Evolutionary conservation across 2,888 invertebrate genomes (phyloP).

Genomic region (Mythimna lalbum): DNA sequence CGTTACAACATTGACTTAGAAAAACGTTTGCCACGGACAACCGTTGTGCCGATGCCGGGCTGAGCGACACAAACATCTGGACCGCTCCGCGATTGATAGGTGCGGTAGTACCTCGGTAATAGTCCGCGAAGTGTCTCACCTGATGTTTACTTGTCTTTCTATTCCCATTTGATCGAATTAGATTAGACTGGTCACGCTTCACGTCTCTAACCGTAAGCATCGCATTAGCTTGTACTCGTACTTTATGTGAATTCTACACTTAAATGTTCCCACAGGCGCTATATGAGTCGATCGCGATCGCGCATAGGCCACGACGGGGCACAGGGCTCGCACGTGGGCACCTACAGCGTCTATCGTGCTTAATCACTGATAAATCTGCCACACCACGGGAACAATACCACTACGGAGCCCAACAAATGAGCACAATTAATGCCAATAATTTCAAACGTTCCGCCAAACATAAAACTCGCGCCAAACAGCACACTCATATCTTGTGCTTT

Average conservation of each 20-base stretch:
- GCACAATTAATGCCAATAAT: conserved; percentile 82
- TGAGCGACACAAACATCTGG: conserved; percentile 76
- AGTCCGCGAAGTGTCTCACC: conserved; percentile 73
- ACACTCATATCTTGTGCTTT: conserved; percentile 43
- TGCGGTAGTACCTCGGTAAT: conserved; percentile 71
- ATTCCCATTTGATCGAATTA: conserved; percentile 65
- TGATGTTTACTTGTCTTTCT: conserved; percentile 69
- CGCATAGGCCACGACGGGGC: conserved; percentile 81
- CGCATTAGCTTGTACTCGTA: conserved; percentile 51
- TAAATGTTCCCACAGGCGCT: conserved; percentile 80
- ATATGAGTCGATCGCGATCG: conserved; percentile 82
- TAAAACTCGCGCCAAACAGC: conserved; percentile 52
- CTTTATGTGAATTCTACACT: conserved; percentile 58
- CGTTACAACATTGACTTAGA: conserved; percentile 89
- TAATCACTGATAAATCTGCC: conserved; percentile 82
- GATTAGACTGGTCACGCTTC: conserved; percentile 66
- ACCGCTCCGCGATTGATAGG: conserved; percentile 77
- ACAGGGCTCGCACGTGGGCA: conserved; percentile 80
- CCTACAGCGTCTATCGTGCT: conserved; percentile 77
- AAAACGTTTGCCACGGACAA: conserved; percentile 87
- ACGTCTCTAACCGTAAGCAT: conserved; percentile 56
- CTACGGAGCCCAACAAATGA: conserved; percentile 80
- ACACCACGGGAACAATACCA: conserved; percentile 81
- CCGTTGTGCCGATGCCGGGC: conserved; percentile 75
- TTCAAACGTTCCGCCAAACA: conserved; percentile 61